Percentiles rank a stretch among this genome's conserved stretches.
Conservation (phyloP, 2,113 vertebrate genomes). For the Bagarius yarrelli region DNA sequence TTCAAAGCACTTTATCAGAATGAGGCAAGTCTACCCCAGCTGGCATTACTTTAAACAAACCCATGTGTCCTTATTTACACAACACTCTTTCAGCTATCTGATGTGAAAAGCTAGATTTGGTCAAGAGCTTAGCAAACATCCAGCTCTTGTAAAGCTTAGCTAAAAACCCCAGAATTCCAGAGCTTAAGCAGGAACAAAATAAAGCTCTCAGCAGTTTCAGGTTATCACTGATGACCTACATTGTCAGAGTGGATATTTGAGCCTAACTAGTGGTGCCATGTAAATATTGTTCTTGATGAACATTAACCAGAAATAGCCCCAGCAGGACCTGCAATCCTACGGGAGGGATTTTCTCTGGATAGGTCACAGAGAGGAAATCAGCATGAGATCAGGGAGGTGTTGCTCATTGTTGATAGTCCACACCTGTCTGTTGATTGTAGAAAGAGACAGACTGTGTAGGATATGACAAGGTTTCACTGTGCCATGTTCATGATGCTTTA, state of each 20-base stretch:
- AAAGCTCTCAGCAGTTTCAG: slow-evolving; percentile 2
- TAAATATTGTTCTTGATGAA: slow-evolving; percentile 40
- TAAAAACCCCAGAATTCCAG: slow-evolving; percentile 17
- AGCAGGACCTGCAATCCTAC: not conserved
- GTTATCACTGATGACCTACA: slow-evolving; percentile 38
- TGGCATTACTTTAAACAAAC: slow-evolving; percentile 41
- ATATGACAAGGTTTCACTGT: slow-evolving; percentile 14
- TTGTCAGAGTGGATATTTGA: slow-evolving; percentile 27
- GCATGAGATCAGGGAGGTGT: slow-evolving; percentile 64
- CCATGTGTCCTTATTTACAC: slow-evolving; percentile 33
- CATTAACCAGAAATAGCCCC: slow-evolving; percentile 35
- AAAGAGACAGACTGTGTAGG: slow-evolving; percentile 15
- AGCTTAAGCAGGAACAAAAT: slow-evolving; percentile 22
- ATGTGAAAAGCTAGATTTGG: slow-evolving; percentile 29
- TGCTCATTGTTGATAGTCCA: slow-evolving; percentile 68
- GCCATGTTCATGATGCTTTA: not conserved
- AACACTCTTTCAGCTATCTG: slow-evolving; percentile 3
- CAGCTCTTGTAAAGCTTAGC: slow-evolving; percentile 15
- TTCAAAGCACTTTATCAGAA: not conserved
- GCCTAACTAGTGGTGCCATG: slow-evolving; percentile 48
- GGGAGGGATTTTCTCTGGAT: slow-evolving; percentile 48
- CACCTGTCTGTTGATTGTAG: slow-evolving; percentile 66
- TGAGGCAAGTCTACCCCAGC: slow-evolving; percentile 7
- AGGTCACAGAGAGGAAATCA: slow-evolving; percentile 64
- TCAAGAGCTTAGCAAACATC: slow-evolving; percentile 23